Percentiles rank a stretch among this genome's conserved stretches.
Conservation (phyloP, 2,888 invertebrate species). For the Mechanitis messenoides region DNA sequence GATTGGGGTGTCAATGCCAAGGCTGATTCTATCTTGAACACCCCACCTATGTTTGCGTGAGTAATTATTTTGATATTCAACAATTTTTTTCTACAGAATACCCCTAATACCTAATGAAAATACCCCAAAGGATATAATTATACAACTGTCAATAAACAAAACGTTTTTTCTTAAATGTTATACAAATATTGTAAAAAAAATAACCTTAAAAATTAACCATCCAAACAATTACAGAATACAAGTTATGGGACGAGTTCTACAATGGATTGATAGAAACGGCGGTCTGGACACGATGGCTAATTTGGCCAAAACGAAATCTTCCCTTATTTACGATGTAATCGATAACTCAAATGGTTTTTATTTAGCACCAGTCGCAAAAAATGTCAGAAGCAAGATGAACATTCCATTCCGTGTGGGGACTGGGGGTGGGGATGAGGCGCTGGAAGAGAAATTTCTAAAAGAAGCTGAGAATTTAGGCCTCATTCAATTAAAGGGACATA, state of each 20-base stretch:
- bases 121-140: too few species aligned
- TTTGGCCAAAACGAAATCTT: conserved; percentile 81
- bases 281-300: conserved; percentile 90
- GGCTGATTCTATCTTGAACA: conserved; percentile 95
- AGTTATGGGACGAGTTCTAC: conserved; percentile 92
- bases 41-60: conserved; percentile 97
- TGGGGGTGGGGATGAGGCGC: conserved; percentile 80
- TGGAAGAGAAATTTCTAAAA: conserved; percentile 91
- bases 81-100: too few species aligned
- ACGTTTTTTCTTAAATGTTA: too few species aligned
- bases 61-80: conserved; percentile 41
- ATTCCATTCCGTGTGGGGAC: conserved; percentile 91
- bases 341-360: conserved; percentile 92
- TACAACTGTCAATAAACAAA: too few species aligned
- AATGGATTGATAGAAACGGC: conserved; percentile 92
- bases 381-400: conserved; percentile 92
- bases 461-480: conserved; percentile 86
- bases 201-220: too few species aligned
- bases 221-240: conserved; percentile 84
- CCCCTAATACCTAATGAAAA: too few species aligned
- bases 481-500: conserved; percentile 96
- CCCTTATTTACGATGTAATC: conserved; percentile 87
- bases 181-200: too few species aligned
- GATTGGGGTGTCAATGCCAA: conserved; percentile 89
- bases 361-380: conserved; percentile 81